phyloP scores from a whole-genome alignment of 2,113 vertebrate species.

The Rhea pennata region DNA sequence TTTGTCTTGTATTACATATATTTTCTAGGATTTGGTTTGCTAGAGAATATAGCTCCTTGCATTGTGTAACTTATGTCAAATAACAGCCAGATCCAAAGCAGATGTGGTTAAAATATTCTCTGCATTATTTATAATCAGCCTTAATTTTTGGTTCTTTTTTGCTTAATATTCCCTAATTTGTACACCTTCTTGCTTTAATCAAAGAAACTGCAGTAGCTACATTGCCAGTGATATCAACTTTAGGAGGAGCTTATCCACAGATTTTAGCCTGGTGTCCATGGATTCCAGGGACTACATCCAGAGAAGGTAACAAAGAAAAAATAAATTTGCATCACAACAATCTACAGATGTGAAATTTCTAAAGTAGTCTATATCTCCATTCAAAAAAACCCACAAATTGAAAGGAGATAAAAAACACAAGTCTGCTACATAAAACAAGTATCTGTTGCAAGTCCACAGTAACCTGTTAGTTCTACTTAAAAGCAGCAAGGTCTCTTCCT shows the following conservation, averaged over 20 bases:
- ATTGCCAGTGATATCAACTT: not conserved
- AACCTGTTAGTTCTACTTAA: not conserved
- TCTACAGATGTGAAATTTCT: not conserved
- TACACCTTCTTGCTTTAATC: not conserved
- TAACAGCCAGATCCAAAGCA: not conserved
- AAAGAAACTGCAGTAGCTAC: not conserved
- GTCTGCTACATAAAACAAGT: not conserved
- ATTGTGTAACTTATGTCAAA: not conserved
- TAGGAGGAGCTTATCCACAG: not conserved
- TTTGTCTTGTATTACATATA: not conserved
- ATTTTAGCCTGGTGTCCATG: not conserved
- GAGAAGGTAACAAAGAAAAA: not conserved
- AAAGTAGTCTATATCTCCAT: not conserved
- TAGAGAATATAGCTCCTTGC: not conserved
- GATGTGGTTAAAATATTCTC: not conserved
- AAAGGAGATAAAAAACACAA: not conserved
- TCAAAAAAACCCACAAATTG: not conserved
- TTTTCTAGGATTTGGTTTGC: not conserved
- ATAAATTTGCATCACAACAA: not conserved
- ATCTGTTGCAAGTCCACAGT: not conserved
- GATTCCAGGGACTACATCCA: not conserved
- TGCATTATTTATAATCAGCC: not conserved
- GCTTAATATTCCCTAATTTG: not conserved
- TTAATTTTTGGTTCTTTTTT: not conserved
- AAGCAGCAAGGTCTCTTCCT: slow-evolving; percentile 17